Evolutionary conservation across 1,140 invertebrate genomes (phyloP).

Genomic region (Scaptodrosophila lebanonensis): DNA sequence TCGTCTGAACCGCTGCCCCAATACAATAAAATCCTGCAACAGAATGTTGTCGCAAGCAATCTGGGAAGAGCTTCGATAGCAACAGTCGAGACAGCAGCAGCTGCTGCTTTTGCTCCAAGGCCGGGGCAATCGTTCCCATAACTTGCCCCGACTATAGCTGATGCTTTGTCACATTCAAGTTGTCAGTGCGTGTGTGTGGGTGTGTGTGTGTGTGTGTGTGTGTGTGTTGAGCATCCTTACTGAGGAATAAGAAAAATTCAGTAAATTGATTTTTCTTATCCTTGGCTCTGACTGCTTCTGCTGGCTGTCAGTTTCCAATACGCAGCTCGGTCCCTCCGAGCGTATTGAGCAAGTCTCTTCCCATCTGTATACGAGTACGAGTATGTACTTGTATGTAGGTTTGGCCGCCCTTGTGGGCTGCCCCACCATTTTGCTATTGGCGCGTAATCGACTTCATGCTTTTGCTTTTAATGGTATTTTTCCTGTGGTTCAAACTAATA

Average conservation of each 20-base stretch:
- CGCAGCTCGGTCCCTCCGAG: conserved; percentile 32
- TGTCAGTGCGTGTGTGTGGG: conserved; percentile 8
- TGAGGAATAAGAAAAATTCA: conserved; percentile 57
- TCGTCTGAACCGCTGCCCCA: conserved; percentile 27
- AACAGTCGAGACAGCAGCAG: conserved; percentile 46
- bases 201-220: conserved; percentile 36
- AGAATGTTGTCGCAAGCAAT: conserved; percentile 66
- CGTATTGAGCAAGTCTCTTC: conserved; percentile 28
- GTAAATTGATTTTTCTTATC: conserved; percentile 68
- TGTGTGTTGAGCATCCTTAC: conserved; percentile 18
- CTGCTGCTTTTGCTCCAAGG: conserved; percentile 63
- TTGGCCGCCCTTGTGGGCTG: neutral
- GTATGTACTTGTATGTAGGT: no score
- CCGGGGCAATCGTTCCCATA: neutral
- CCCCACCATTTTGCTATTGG: conserved; percentile 60
- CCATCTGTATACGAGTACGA: no score
- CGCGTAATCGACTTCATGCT: conserved; percentile 74
- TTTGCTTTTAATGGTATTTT: conserved; percentile 75
- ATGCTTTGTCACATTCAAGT: conserved; percentile 68
- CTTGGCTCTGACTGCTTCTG: conserved; percentile 49
- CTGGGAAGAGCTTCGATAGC: conserved; percentile 65
- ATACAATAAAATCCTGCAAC: conserved; percentile 70
- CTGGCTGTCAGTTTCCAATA: conserved; percentile 60
- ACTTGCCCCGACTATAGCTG: conserved; percentile 2
- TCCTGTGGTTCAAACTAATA: conserved; percentile 75